Base-by-base conservation (phyloP, 2,888 invertebrate species). In the Lithophane socia region DNA sequence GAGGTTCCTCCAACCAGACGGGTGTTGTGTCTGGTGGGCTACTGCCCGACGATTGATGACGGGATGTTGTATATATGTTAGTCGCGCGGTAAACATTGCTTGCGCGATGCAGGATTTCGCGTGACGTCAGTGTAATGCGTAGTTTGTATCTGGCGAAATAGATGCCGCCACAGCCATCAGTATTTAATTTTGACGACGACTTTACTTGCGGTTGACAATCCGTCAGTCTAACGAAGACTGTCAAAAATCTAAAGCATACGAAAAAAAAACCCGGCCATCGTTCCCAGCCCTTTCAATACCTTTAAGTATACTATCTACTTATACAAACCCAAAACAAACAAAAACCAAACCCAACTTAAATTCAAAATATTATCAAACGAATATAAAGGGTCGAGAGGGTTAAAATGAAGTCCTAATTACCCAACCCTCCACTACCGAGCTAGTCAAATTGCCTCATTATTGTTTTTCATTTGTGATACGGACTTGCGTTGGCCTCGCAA, bases 391-490 rank as follows among this genome's bases (percentile, higher is more conserved):
- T 69, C 24, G 76, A 83, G 70, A 67, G 77, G 77, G 75, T 63
- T 77, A 52, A 58, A 83, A 86, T 79, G 69, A 68, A 75, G 68
- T 86, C 68, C 75, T 86, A 87, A 85, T 88, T 85, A 79, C 77
- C 80, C 75, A 70, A 77, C 82, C 84, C 84, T 77, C 68, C 77
- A 83, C 87, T 81, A 79, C 82, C 80, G 68, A 72, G 83, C 75
- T 52, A 85, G 91, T 92, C 89, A 91, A 92, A 92, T 91, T 81
- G 90, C 79, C 89, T 91, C 93, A 91, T 93, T 92, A 92, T 90
- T 91, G 92, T 93, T 92, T 92, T 92, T 92, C 92, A 92, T 93
- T 93, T 91, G 91, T 86, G 77, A 87, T 79, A 80, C 79, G 86
- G 83, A 86, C 60, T 56, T 18, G 52, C 52, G 56, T 58, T 58